phyloP scores from a whole-genome alignment of 2,113 vertebrate genomes.

The Trematomus loennbergii region DNA sequence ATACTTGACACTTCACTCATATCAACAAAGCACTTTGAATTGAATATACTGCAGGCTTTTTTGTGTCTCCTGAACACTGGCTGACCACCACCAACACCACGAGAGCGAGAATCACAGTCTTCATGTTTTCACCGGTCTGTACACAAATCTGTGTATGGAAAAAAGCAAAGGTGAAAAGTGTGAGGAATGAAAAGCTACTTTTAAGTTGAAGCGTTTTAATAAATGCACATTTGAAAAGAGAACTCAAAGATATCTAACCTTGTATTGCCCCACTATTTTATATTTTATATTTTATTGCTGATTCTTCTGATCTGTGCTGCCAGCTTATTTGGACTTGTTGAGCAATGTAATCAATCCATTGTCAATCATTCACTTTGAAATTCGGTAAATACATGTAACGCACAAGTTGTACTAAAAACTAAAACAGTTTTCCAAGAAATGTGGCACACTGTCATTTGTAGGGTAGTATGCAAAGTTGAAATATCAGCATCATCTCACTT shows the following conservation, averaged over 20 bases:
- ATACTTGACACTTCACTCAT: too few relatives aligned
- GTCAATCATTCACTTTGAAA: too few relatives aligned
- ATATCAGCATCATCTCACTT: too few relatives aligned
- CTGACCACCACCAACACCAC: conserved; percentile 34
- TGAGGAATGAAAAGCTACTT: background rate
- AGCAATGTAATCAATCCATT: background rate
- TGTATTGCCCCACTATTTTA: background rate
- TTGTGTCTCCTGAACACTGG: background rate
- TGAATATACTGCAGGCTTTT: background rate
- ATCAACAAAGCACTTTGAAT: too few relatives aligned
- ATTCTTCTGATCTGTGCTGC: background rate
- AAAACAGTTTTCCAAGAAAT: too few relatives aligned
- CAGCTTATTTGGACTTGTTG: background rate
- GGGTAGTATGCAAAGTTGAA: too few relatives aligned
- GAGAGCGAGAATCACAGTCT: conserved; percentile 29
- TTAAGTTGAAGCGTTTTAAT: background rate
- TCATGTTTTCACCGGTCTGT: conserved; percentile 40
- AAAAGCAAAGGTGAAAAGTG: background rate
- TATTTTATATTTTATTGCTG: too few relatives aligned
- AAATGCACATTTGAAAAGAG: background rate
- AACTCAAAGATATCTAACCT: background rate
- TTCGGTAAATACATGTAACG: too few relatives aligned
- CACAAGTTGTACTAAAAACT: too few relatives aligned
- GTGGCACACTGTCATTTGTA: too few relatives aligned
- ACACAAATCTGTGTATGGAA: background rate